A percentile compares a stretch with the other conserved stretches of the same genome.
These are phyloP conservation scores for Chelonia mydas DNA, from an alignment of 2,797 vertebrate species.

Conservation along the genomic window DNA sequence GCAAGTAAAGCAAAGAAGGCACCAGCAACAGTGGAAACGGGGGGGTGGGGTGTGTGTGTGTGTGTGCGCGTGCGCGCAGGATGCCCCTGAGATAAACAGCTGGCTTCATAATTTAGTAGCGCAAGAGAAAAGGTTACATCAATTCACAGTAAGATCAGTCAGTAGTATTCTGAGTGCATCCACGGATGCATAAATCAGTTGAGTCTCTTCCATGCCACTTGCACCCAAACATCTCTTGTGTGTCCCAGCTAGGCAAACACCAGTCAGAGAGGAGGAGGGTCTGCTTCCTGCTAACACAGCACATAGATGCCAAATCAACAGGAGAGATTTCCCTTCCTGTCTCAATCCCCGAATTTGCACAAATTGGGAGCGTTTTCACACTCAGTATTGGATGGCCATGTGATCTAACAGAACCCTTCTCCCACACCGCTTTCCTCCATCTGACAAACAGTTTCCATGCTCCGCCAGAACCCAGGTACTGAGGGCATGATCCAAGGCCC, in stretches of 20 bases:
- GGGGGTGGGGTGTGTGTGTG: too few species aligned
- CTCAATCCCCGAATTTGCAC: not conserved
- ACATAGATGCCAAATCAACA: rapidly evolving
- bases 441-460: not conserved
- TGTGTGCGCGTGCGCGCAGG: too few species aligned
- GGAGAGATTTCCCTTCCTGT: rapidly evolving
- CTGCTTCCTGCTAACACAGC: not conserved
- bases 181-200: not conserved
- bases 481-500: not conserved
- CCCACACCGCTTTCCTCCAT: not conserved
- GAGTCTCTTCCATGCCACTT: not conserved
- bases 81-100: not conserved
- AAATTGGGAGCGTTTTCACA: not conserved
- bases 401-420: not conserved
- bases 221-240: not conserved
- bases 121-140: not conserved
- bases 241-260: not conserved
- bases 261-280: not conserved
- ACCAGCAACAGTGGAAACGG: not conserved
- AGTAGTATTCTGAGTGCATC: not conserved
- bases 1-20: not conserved
- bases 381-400: not conserved
- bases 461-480: not conserved
- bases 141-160: rapidly evolving
- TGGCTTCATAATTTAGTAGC: not conserved